These are phyloP conservation scores for Melanostoma mellinum DNA, from an alignment of 2,888 invertebrate species.

Conservation along the genomic window DNA sequence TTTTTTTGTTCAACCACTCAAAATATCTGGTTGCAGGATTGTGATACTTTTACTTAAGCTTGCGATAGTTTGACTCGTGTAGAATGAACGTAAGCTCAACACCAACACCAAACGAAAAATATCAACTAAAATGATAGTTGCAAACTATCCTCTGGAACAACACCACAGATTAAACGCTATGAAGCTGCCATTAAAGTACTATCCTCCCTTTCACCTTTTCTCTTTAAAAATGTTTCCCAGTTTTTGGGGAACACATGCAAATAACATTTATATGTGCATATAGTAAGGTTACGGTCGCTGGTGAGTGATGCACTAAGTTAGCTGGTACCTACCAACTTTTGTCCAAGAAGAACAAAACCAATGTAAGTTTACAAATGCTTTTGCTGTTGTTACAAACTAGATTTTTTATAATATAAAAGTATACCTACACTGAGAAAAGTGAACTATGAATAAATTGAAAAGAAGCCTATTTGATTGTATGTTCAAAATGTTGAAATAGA, in stretches of 20 bases:
- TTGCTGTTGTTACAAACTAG: conserved; percentile 58
- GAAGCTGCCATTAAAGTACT: conserved; percentile 69
- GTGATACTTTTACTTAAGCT: conserved; percentile 33
- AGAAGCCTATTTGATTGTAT: too few relatives aligned
- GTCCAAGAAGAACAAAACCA: conserved; percentile 59
- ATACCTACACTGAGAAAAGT: too few relatives aligned
- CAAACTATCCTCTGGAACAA: conserved; percentile 55
- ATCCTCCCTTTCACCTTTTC: conserved; percentile 38
- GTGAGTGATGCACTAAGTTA: conserved; percentile 45
- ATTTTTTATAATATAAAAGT: conserved; percentile 37
- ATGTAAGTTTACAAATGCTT: conserved; percentile 67
- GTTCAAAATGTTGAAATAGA: too few relatives aligned
- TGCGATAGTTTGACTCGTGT: conserved; percentile 13
- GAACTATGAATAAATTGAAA: too few relatives aligned
- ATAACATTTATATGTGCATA: conserved; percentile 64
- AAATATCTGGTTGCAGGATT: conserved; percentile 46
- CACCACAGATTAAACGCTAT: conserved; percentile 68
- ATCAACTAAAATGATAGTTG: conserved; percentile 39
- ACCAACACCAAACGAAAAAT: conserved; percentile 12
- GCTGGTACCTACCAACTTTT: conserved; percentile 52
- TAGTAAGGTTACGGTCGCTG: conserved; percentile 59
- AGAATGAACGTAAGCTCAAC: conserved; percentile 5
- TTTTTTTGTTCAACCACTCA: conserved; percentile 27
- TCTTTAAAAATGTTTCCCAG: neutral
- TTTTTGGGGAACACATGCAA: conserved; percentile 57